Evolutionary conservation across 1,140 invertebrate genomes (phyloP), one percentile per base, ranked within the genome.

Genomic region (Dreissena rostriformis): DNA sequence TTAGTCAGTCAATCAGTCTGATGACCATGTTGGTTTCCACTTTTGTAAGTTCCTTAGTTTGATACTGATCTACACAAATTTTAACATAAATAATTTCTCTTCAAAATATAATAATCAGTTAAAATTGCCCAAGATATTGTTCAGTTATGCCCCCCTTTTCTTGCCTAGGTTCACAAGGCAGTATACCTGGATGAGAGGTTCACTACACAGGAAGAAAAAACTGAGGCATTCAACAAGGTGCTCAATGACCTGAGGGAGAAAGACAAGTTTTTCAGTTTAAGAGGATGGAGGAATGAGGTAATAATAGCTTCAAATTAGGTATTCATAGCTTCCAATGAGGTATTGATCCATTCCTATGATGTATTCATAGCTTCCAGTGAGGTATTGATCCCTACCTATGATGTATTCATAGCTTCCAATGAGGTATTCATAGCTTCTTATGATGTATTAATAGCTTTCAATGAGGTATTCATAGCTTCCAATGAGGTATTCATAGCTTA

Each of bases 211-310:
- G 94, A 96, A 80, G 96, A 97, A 88, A 95, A 97, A 90, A 97
- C 96, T 82, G 95, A 95, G 71, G 95, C 95, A 89, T 94, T 98
- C n/a, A 96, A 97, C 82, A 94, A 95, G 91, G 96, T 98, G 57
- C 94, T 98, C 75, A 95, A 95, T 89, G 95, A 96, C 93, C 94
- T 97, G 90, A 94, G 96, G 77, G 92, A 93, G 6, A 95, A 96
- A 89, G 94, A 95, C 85, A 93, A 95, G 80, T 96, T 97, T 88
- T 91, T 95, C 22, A 95, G 96, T 8, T 93, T 98, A 2, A 96
- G 96, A 91, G 97, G 97, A 8, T 98, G 97, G 98, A 95, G 97
- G 92, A 96, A 98, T 94, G 98, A 98, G 95, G 96, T 96, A 93
- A 90, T 17, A 15, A 49, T 83, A 66, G 19, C 19, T 17, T 17